Evolutionary conservation across 1,140 invertebrate genomes (phyloP), one percentile per base, ranked within the genome.

Genomic region (Drosophila simulans): DNA sequence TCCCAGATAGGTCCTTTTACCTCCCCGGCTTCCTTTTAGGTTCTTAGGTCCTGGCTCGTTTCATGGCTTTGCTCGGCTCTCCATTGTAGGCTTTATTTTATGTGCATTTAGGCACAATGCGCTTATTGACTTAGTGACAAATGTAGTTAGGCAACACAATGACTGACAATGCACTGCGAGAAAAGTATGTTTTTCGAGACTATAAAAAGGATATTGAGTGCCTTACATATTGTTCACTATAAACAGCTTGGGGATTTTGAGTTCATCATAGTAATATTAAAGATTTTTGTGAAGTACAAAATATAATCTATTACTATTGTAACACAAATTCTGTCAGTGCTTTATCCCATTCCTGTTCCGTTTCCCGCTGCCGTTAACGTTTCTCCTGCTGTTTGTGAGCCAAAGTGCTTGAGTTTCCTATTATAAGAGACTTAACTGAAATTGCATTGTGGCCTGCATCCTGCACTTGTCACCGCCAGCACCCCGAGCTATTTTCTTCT

Each of bases 41-140:
- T 49, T 55, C 64, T 31, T 51, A 54, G 63, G 63, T 69, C 39
- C 43, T 65, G 40, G 45, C 42, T 58, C 65, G 51, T 71, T 71
- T 71, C 56, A 80, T 68, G 58, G 56, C 66, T 66, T 51, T 52
- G 46, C 46, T 58, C 56, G 52, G 34, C 68, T 52, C 79, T 75
- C 71, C 71, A 77, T 78, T 78, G 75, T 75, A 46, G 76, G 77
- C 84, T 83, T 88, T 80, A 89, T 89, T 89, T 89, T 89, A 89
- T 89, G 84, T 89, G 64, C 84, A 89, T 89, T 89, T 89, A 74
- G 78, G 84, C 80, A 86, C 84, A 89, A 89, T 88, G 80, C 84
- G 84, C 84, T 88, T 88, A 88, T 89, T 89, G 84, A 89, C 84
- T 89, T 89, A 90, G 89, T 89, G 84, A 80, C 80, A 77, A 89